Conservation (phyloP, 2,797 vertebrate genomes). For the Malacoctenus gilli region DNA sequence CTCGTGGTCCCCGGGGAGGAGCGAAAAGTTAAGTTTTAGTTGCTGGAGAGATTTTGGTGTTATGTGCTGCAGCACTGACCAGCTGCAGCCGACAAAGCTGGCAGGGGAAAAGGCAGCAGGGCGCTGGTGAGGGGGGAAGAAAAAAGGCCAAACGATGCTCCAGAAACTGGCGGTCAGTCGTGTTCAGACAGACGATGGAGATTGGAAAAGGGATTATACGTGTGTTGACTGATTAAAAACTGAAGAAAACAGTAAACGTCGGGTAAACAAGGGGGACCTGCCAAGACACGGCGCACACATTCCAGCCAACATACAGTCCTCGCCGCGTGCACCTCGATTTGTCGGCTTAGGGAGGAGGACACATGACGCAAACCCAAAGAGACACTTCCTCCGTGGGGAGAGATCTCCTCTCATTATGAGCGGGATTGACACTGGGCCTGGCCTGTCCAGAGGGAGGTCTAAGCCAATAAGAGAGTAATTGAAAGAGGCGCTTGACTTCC, state of each 20-base stretch:
- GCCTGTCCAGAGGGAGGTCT: conserved; percentile 74
- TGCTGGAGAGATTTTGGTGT: conserved; percentile 41
- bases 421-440: conserved; percentile 75
- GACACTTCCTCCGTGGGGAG: conserved; percentile 74
- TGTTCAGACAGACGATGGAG: conserved; percentile 28
- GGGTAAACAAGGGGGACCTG: conserved; percentile 4
- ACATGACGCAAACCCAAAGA: conserved; percentile 74
- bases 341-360: conserved; percentile 68
- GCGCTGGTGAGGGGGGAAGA: conserved; percentile 26
- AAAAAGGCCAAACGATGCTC: conserved; percentile 52
- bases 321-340: conserved; percentile 56
- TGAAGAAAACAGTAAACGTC: conserved; percentile 17
- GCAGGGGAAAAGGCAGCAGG: conserved; percentile 44
- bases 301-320: conserved; percentile 24
- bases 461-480: conserved; percentile 81
- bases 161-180: conserved; percentile 23
- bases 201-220: conserved; percentile 22
- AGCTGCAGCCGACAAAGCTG: conserved; percentile 28
- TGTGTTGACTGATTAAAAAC: conserved; percentile 13
- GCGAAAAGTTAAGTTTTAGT: conserved; percentile 50
- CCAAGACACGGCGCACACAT: conserved; percentile 18
- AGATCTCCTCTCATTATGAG: conserved; percentile 81
- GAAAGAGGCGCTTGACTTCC: conserved; percentile 81
- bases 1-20: conserved; percentile 49
- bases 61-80: conserved; percentile 37